These are phyloP conservation scores for Atta texana DNA, from an alignment of 1,140 invertebrate genomes.

Conservation along the genomic window DNA sequence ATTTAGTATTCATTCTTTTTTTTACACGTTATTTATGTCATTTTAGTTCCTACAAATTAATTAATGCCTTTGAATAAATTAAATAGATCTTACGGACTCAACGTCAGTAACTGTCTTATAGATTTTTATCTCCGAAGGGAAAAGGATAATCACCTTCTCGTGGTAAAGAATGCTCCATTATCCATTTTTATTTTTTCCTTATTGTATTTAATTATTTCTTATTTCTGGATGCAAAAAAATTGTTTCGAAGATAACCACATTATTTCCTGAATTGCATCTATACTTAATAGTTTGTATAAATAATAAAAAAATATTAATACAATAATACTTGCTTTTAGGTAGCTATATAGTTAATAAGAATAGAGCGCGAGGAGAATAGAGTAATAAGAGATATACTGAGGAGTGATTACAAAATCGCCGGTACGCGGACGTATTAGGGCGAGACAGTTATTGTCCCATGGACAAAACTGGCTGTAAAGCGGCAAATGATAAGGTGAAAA, in stretches of 20 bases:
- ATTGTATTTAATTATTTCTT: neutral
- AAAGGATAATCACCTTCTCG: neutral
- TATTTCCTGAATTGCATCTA: neutral
- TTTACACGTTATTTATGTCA: too few species aligned
- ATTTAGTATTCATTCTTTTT: too few species aligned
- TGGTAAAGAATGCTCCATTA: neutral
- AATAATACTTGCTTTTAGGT: neutral
- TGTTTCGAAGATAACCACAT: neutral
- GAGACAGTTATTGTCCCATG: constrained; percentile 36
- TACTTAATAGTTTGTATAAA: neutral
- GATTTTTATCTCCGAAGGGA: too few species aligned
- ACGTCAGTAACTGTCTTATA: too few species aligned
- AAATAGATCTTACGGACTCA: too few species aligned
- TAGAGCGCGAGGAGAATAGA: neutral
- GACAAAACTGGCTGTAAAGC: constrained; percentile 52
- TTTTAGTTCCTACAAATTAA: too few species aligned
- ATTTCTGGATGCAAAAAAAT: neutral
- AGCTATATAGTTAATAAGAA: neutral
- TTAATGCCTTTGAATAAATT: too few species aligned
- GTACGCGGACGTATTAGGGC: constrained; percentile 5
- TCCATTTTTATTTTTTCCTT: neutral
- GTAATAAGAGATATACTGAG: constrained; percentile 2
- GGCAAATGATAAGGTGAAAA: constrained; percentile 54
- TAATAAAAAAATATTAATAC: constrained; percentile 6
- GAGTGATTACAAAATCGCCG: constrained; percentile 27